Percentiles rank a stretch among this genome's conserved stretches.
These are phyloP conservation scores for Eufriesea mexicana DNA, from an alignment of 1,140 invertebrate species.

Conservation along the genomic window DNA sequence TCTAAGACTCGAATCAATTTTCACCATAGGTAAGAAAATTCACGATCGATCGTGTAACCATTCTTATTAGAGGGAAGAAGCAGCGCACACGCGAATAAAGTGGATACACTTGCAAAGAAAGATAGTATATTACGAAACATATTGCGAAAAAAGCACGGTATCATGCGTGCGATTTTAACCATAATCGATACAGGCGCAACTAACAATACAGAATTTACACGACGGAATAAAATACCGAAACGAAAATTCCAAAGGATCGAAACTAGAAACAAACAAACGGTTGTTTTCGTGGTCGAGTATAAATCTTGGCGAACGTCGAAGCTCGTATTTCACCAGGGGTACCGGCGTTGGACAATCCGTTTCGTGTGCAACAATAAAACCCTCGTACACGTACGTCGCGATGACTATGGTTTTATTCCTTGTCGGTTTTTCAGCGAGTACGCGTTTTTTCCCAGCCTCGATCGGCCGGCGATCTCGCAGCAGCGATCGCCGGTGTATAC, in stretches of 20 bases:
- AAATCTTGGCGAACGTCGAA: not conserved
- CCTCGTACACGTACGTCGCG: not conserved
- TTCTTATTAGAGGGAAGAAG: not conserved
- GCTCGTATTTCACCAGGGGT: not conserved
- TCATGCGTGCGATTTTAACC: not conserved
- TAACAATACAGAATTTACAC: not conserved
- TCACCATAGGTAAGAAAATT: not conserved
- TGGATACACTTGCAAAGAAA: not conserved
- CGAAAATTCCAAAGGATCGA: no score
- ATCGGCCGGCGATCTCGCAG: conserved; percentile 24
- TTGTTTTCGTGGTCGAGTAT: not conserved
- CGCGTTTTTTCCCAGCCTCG: conserved; percentile 7
- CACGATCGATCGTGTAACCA: not conserved
- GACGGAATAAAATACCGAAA: no score
- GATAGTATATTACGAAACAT: no score
- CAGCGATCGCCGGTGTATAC: conserved; percentile 18
- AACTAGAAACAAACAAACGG: not conserved
- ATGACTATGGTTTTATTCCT: conserved; percentile 40
- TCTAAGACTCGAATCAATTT: not conserved
- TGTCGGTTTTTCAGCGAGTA: conserved; percentile 41
- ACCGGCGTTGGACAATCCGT: not conserved
- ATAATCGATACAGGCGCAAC: not conserved
- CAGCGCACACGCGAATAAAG: not conserved
- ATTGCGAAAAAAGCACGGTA: not conserved
- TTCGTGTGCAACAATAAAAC: conserved; percentile 7